phyloP scores from a whole-genome alignment of 2,888 invertebrate genomes.

The Peribatodes rhomboidaria region DNA sequence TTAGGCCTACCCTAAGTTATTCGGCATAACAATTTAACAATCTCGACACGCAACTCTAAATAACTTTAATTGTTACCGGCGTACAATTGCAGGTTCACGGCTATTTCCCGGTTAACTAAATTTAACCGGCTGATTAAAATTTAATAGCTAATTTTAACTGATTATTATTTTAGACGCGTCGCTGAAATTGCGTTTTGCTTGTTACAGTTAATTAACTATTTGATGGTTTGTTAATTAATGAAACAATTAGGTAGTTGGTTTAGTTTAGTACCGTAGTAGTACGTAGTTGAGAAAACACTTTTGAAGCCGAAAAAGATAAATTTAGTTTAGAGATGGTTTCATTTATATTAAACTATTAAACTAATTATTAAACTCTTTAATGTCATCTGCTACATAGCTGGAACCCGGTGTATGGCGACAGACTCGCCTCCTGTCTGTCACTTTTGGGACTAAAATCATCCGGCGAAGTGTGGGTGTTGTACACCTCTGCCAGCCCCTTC shows the following conservation, averaged over 20 bases:
- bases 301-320: neutral
- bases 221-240: neutral
- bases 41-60: conserved; percentile 8
- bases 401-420: too few species aligned
- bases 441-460: too few species aligned
- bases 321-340: too few species aligned
- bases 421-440: too few species aligned
- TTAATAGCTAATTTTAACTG: conserved; percentile 20
- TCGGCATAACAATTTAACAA: conserved; percentile 6
- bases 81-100: conserved; percentile 31
- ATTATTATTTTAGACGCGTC: conserved; percentile 11
- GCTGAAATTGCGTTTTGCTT: neutral
- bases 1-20: neutral
- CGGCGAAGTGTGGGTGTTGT: too few species aligned
- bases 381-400: too few species aligned
- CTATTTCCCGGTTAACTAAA: conserved; percentile 15
- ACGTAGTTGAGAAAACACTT: neutral
- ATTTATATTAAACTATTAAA: too few species aligned
- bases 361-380: too few species aligned
- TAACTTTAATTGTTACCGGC: conserved; percentile 12
- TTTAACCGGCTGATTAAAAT: conserved; percentile 15
- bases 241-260: neutral
- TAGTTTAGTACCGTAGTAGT: neutral
- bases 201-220: too few species aligned
- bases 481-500: too few species aligned